Conservation (phyloP, 2,888 invertebrate species). For the Syritta pipiens region DNA sequence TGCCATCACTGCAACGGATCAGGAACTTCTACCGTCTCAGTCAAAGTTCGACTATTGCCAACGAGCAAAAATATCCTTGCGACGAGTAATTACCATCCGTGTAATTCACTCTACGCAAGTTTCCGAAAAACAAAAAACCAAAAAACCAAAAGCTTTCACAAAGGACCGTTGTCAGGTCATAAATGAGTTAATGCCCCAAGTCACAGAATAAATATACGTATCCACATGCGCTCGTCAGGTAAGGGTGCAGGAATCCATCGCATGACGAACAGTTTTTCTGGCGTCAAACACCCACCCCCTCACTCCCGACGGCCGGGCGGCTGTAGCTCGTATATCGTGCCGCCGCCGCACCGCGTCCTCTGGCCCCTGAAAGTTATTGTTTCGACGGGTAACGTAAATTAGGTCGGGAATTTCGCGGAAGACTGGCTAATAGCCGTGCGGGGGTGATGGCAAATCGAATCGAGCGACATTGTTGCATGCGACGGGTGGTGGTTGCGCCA, state of each 20-base stretch:
- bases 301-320: too few species aligned
- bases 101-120: constrained; percentile 56
- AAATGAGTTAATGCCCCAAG: constrained; percentile 47
- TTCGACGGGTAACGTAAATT: background rate
- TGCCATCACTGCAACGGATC: constrained; percentile 16
- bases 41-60: constrained; percentile 40
- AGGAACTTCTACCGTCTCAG: constrained; percentile 3
- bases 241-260: constrained; percentile 14
- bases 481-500: too few species aligned
- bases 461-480: too few species aligned
- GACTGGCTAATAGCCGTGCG: background rate
- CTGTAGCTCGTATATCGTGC: too few species aligned
- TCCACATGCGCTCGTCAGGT: background rate
- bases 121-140: too few species aligned
- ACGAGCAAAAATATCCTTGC: constrained; percentile 19
- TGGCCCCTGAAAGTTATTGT: background rate
- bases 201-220: constrained; percentile 25
- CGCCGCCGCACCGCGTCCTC: too few species aligned
- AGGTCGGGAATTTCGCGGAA: constrained; percentile 12
- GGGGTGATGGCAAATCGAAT: too few species aligned
- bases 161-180: constrained; percentile 7
- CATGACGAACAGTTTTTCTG: constrained; percentile 29
- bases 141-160: constrained; percentile 54
- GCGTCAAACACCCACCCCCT: too few species aligned
- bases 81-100: constrained; percentile 33